Conservation (phyloP, 2,888 invertebrate species). For the Melieria omissa region DNA sequence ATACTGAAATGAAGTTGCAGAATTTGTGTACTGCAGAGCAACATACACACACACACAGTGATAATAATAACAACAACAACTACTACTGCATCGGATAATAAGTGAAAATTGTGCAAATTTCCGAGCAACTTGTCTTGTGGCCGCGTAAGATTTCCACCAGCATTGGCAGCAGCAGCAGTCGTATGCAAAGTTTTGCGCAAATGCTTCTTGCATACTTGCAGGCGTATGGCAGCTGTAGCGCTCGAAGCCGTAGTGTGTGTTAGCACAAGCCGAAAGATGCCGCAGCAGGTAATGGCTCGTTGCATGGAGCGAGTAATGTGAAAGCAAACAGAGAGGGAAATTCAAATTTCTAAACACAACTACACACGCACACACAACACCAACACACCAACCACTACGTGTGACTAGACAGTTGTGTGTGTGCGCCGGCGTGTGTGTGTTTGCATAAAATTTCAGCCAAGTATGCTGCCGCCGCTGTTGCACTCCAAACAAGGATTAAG, state of each 20-base stretch:
- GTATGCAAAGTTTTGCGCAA: background rate
- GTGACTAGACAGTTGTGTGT: background rate
- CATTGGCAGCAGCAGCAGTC: background rate
- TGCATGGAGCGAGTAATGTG: no score
- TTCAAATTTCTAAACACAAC: no score
- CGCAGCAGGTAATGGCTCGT: no score
- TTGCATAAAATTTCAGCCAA: no score
- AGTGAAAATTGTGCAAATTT: constrained; percentile 2
- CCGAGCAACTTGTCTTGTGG: background rate
- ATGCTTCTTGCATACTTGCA: background rate
- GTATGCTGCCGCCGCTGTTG: no score
- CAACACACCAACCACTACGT: no score
- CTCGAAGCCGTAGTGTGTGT: background rate
- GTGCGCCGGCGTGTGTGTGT: background rate
- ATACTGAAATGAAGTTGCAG: no score
- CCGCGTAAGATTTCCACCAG: background rate
- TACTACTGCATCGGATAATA: background rate
- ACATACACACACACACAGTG: background rate
- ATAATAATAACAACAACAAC: background rate
- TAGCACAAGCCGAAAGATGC: no score
- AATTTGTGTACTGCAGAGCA: background rate
- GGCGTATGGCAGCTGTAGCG: background rate
- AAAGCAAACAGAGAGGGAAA: no score
- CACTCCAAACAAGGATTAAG: no score
- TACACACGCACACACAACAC: no score